Conservation (phyloP, 2,888 invertebrate genomes). For the Pyrrhosoma nymphula region DNA sequence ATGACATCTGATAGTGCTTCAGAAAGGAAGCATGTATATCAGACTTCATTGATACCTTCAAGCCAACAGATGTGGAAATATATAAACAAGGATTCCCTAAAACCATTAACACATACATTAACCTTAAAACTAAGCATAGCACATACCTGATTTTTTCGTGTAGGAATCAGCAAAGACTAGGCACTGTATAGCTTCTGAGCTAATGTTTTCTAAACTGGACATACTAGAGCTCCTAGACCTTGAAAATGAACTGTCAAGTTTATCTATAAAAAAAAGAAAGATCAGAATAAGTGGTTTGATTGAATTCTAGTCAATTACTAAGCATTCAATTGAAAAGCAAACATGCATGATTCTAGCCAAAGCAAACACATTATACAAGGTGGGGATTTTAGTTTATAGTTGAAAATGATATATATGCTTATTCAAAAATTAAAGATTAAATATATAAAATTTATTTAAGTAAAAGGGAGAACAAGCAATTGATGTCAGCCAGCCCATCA, state of each 20-base stretch:
- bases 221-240: conserved; percentile 98
- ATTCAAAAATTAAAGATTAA: not conserved
- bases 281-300: not conserved
- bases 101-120: no score
- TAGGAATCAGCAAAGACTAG: conserved; percentile 97
- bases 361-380: conserved; percentile 45
- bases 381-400: not conserved
- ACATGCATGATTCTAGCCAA: conserved; percentile 51
- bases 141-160: conserved; percentile 94
- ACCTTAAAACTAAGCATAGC: not conserved
- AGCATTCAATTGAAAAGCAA: conserved; percentile 46
- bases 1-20: no score
- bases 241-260: conserved; percentile 97
- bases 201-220: conserved; percentile 98
- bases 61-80: no score
- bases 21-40: no score
- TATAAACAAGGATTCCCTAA: no score
- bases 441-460: not conserved
- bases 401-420: not conserved
- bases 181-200: conserved; percentile 96
- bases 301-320: not conserved
- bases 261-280: conserved; percentile 82
- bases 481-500: conserved; percentile 44
- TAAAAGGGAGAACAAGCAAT: not conserved
- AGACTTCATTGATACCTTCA: no score